phyloP scores from a whole-genome alignment of 2,113 vertebrate genomes.

The Leptosomus discolor region DNA sequence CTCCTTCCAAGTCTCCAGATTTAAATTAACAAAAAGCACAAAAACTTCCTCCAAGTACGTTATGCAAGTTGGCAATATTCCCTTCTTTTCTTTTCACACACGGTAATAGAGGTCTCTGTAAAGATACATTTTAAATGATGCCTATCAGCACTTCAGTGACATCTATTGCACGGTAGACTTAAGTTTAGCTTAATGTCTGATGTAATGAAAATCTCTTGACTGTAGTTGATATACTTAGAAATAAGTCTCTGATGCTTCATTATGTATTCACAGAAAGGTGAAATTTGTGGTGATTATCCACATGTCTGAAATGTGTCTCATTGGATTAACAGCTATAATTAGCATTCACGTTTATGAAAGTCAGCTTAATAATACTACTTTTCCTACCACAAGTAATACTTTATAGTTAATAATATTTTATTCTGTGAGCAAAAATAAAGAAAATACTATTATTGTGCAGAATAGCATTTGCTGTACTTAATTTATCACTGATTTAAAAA shows the following conservation, averaged over 20 bases:
- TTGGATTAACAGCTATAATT: conserved; percentile 59
- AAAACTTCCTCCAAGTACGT: background rate
- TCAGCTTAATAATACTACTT: background rate
- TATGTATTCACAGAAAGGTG: conserved; percentile 54
- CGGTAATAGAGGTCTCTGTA: background rate
- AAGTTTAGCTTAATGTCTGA: conserved; percentile 27
- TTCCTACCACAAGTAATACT: background rate
- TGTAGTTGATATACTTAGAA: conserved; percentile 42
- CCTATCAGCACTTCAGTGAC: conserved; percentile 30
- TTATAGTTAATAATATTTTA: background rate
- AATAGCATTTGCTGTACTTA: background rate
- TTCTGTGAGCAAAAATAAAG: background rate
- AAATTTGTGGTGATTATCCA: conserved; percentile 34
- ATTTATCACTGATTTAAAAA: background rate
- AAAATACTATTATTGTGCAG: background rate
- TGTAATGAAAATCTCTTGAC: conserved; percentile 58
- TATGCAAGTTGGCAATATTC: background rate
- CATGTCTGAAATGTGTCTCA: conserved; percentile 39
- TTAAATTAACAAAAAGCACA: background rate
- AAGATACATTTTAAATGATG: background rate
- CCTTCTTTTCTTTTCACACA: background rate
- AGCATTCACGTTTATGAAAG: conserved; percentile 12
- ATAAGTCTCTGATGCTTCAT: conserved; percentile 30
- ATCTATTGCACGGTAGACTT: background rate
- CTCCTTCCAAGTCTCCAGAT: background rate